Evolutionary conservation across 2,797 vertebrate species (phyloP).

Genomic region (Microctenopoma steveboyesi): DNA sequence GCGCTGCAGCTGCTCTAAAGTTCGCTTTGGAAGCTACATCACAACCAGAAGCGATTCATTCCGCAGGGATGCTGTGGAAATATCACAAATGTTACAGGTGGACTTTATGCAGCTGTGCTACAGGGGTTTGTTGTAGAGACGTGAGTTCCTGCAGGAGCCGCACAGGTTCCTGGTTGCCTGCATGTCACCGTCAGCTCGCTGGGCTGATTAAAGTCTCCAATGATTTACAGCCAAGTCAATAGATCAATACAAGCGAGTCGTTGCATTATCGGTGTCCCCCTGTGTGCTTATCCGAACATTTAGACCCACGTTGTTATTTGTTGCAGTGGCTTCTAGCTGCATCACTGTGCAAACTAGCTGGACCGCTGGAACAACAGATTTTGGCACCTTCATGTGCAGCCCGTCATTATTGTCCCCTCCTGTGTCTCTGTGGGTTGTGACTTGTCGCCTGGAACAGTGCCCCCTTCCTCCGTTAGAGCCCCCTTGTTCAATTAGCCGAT

Average conservation of each 20-base stretch:
- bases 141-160: neutral
- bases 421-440: constrained; percentile 68
- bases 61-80: neutral
- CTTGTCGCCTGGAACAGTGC: constrained; percentile 64
- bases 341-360: constrained; percentile 57
- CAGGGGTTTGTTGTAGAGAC: constrained; percentile 7
- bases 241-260: neutral
- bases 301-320: neutral
- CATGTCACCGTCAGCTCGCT: neutral
- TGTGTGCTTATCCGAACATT: neutral
- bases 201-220: neutral
- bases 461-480: constrained; percentile 48
- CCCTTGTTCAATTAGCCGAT: constrained; percentile 73
- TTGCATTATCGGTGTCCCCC: neutral
- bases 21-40: neutral
- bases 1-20: neutral
- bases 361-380: constrained; percentile 56
- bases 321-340: neutral
- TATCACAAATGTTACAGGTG: neutral
- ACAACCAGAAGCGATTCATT: neutral
- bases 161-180: too few species aligned
- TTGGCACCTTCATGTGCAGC: constrained; percentile 56
- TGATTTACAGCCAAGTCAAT: neutral
- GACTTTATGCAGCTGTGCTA: neutral
- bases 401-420: constrained; percentile 61